Evolutionary conservation across 1,140 invertebrate species (phyloP), one percentile per base, ranked within the genome.

Genomic region (Bombus difficillimus): DNA sequence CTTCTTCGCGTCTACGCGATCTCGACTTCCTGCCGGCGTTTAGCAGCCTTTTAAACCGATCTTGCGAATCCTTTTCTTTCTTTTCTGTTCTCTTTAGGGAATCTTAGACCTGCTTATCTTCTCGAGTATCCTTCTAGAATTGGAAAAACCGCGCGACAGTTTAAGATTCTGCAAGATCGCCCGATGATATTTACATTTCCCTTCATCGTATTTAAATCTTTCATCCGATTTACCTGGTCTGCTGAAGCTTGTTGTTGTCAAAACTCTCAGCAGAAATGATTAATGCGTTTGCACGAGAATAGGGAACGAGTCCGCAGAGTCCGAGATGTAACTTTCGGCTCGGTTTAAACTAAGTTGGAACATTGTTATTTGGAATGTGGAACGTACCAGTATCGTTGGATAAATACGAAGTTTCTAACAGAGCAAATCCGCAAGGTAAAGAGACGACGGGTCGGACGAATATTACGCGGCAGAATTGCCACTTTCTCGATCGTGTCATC

Each of bases 261-360:
- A 25, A 22, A 25, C 68, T 13, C 15, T 57, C 37, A 1, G 13
- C 3, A 22, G 57, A n/a, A 62, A 74, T 74, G 53, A 74, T 62
- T 74, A 73, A 73, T 6, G 3, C 62, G n/a, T 39, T 62, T 73
- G 15, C 22, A 2, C 28, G 18, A n/a, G 76, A 43, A 64, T 32
- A 18, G 13, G 18, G 12, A 25, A n/a, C 43, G 64, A 57, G 15
- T 4, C 25, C 78, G 10, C 15, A 2, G 41, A 10, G 22, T 37
- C 32, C 3, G 71, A n/a, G 28, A 41, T 22, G 41, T 47, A 73
- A 73, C 69, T 81, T 81, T 81, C 68, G 10, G 22, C 13, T 22
- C 1, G 47, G 53, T 71, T 81, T 81, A 22, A 62, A 68, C 62
- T 68, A 71, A 80, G 34, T 80, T 80, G 32, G 34, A n/a, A 32